These are phyloP conservation scores for Carcharodon carcharias DNA, from an alignment of 2,797 vertebrate species.

Conservation along the genomic window DNA sequence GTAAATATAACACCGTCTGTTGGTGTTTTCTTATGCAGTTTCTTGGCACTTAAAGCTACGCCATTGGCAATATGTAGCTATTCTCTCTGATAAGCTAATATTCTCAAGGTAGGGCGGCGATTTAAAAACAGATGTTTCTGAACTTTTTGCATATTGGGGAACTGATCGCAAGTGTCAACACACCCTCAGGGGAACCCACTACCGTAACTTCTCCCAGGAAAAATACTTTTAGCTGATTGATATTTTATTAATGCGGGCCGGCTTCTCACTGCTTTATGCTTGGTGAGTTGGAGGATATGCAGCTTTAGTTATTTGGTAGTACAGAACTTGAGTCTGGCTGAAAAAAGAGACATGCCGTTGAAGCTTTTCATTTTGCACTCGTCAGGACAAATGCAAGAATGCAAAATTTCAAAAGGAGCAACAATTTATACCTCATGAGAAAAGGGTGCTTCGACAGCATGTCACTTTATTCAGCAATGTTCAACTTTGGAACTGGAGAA, in stretches of 20 bases:
- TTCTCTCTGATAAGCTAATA: neutral
- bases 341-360: too few relatives aligned
- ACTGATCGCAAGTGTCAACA: neutral
- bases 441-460: too few relatives aligned
- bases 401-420: too few relatives aligned
- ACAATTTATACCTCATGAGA: too few relatives aligned
- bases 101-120: neutral
- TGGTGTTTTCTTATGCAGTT: neutral
- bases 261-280: neutral
- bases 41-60: neutral
- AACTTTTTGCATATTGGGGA: neutral
- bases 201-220: neutral
- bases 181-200: neutral
- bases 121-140: neutral
- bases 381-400: too few relatives aligned
- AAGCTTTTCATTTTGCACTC: too few relatives aligned
- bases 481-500: too few relatives aligned
- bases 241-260: neutral
- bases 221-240: neutral
- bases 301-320: too few relatives aligned
- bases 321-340: too few relatives aligned
- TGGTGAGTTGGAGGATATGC: neutral
- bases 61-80: neutral
- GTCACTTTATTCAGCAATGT: too few relatives aligned
- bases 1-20: neutral